Evolutionary conservation across 1,140 invertebrate genomes (phyloP), one percentile per base, ranked within the genome.

Genomic region (Leptoteleia sp.): DNA sequence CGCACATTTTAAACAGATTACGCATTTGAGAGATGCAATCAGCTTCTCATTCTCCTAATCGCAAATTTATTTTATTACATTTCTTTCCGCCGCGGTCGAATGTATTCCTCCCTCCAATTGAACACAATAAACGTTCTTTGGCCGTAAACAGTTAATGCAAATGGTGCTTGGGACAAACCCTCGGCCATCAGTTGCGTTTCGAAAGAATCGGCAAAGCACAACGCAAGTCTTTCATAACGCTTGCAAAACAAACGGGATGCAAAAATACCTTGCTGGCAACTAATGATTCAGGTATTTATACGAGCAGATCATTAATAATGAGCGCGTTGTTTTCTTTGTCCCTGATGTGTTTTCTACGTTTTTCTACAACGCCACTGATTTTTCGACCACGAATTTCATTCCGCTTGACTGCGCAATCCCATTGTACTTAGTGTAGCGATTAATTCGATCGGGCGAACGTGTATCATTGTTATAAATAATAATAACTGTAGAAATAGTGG

Each of bases 391-490:
- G 50, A 68, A 47, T 57, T 50, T 40, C 19, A 22, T 59, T 59
- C 15, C 54, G 22, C 33, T 50, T 37, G 54, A 50, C 52, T 43
- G 45, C 29, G 15, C 54, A 52, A 59, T 67, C 37, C 33, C 12
- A 61, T 71, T 62, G 47, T 45, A 31, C 43, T 42, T 59, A 27
- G 45, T 19, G 55, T 71, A 33, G 29, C 47, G 54, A 52, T 61
- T 45, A 73, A 64, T 64, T 55, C 42, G 31, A 16, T 35, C 31
- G 37, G 12, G 55, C 16, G 22, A 31, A 55, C 50, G 31, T 38
- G 35, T 64, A 42, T 48, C 43, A 52, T 75, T 76, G 55, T 67
- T 68, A 62, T 76, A 76, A 68, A 76, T 68, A 76, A 67, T 54
- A 67, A 68, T 68, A 59, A 59, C 37, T 45, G 61, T 73, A 40